These are phyloP conservation scores for Pachyseris speciosa DNA, from an alignment of 64 coral and sea anemone species.

Conservation along the genomic window DNA sequence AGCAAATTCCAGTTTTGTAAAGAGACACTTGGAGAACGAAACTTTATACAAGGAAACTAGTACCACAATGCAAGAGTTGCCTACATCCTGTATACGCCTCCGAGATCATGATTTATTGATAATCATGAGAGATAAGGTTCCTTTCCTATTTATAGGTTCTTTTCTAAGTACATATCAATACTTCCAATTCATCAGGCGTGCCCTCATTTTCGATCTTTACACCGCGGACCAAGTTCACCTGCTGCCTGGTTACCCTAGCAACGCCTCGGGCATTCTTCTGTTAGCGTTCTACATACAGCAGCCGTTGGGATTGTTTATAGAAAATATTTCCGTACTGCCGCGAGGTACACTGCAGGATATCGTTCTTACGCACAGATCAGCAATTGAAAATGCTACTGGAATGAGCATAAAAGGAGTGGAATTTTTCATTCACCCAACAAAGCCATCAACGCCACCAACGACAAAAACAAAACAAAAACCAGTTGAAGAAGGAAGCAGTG, in stretches of 20 bases:
- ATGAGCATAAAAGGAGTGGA: not conserved
- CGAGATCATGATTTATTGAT: too few relatives aligned
- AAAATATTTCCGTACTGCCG: not conserved
- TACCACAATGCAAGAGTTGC: too few relatives aligned
- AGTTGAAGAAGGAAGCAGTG: not conserved
- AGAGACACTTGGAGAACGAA: too few relatives aligned
- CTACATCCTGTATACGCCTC: too few relatives aligned
- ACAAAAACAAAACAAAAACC: not conserved
- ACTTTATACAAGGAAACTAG: too few relatives aligned
- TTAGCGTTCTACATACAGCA: constrained; percentile 49
- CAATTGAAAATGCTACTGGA: not conserved
- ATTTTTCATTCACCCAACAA: not conserved
- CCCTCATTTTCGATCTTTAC: not conserved
- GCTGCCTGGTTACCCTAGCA: constrained; percentile 36
- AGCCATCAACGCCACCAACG: not conserved
- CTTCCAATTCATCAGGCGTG: not conserved
- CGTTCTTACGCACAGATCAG: not conserved
- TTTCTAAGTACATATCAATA: not conserved
- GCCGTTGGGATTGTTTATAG: constrained; percentile 1
- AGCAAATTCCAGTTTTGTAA: too few relatives aligned
- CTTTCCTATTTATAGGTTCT: too few relatives aligned
- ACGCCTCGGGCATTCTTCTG: not conserved
- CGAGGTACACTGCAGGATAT: not conserved
- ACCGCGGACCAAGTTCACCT: constrained; percentile 37
- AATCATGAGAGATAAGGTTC: too few relatives aligned